Conservation (phyloP, 2,888 invertebrate species). For the Allygus modestus region DNA sequence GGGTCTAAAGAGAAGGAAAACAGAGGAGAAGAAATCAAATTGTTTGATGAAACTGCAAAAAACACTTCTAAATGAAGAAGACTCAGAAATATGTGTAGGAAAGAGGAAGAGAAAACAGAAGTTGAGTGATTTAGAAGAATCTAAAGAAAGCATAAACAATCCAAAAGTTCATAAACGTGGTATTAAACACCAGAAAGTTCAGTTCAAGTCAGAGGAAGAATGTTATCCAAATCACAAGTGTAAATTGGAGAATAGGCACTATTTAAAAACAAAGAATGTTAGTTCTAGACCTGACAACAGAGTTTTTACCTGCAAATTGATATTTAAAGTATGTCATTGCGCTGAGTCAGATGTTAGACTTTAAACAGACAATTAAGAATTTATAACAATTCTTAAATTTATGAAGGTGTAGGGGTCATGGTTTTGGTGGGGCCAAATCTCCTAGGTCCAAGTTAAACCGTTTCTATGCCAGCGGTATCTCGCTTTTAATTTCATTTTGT, state of each 20-base stretch:
- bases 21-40: not conserved
- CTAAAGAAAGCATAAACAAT: not conserved
- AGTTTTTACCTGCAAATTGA: conserved; percentile 22
- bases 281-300: conserved; percentile 16
- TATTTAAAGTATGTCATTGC: conserved; percentile 39
- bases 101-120: not conserved
- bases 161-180: not conserved
- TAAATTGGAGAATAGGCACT: not conserved
- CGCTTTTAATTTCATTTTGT: no score
- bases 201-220: not conserved
- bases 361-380: not conserved
- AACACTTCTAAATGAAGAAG: no score
- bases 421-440: no score
- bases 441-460: no score
- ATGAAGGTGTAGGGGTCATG: no score
- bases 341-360: not conserved
- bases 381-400: no score
- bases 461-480: no score
- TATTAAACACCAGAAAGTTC: not conserved
- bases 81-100: not conserved
- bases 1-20: not conserved
- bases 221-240: not conserved
- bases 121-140: not conserved
- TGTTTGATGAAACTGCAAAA: not conserved
- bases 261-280: not conserved